Conservation (phyloP, 2,113 vertebrate genomes). For the Phyllostomus discolor region DNA sequence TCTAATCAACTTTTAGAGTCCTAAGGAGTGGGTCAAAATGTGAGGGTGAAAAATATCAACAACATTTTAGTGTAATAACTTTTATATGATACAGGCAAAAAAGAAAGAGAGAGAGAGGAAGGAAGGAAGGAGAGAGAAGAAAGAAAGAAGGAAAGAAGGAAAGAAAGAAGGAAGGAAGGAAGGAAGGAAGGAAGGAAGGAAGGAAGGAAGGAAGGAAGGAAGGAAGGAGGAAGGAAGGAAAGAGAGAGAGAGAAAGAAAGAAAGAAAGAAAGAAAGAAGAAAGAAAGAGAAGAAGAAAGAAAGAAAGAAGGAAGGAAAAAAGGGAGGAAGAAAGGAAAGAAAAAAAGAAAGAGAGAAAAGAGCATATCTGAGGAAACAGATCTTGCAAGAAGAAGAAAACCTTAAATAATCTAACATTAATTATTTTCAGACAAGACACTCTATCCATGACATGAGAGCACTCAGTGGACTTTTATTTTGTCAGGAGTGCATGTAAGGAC, state of each 20-base stretch:
- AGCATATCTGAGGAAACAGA: not conserved
- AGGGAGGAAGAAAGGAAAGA: fast-evolving
- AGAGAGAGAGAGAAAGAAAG: too few relatives aligned
- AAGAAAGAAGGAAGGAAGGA: fast-evolving
- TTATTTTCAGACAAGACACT: not conserved
- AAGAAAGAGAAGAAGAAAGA: not conserved
- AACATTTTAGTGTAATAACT: not conserved
- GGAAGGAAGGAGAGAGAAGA: too few relatives aligned
- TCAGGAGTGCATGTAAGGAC: not conserved
- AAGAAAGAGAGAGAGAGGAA: not conserved
- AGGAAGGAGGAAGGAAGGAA: not conserved
- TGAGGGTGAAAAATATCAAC: not conserved
- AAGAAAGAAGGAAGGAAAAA: not conserved
- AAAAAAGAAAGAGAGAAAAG: not conserved
- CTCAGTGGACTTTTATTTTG: not conserved
- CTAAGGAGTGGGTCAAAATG: not conserved
- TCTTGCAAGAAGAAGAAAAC: not conserved
- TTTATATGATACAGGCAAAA: not conserved
- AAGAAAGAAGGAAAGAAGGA: too few relatives aligned
- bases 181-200: not conserved
- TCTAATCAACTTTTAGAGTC: not conserved
- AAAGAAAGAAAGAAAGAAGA: fast-evolving
- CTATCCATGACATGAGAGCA: not conserved
- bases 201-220: fast-evolving
- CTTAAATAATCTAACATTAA: not conserved